A percentile compares a stretch with the other conserved stretches of the same genome.
Evolutionary conservation across 2,113 vertebrate genomes (phyloP).

Genomic region (Boulengeromyrus knoepffleri): DNA sequence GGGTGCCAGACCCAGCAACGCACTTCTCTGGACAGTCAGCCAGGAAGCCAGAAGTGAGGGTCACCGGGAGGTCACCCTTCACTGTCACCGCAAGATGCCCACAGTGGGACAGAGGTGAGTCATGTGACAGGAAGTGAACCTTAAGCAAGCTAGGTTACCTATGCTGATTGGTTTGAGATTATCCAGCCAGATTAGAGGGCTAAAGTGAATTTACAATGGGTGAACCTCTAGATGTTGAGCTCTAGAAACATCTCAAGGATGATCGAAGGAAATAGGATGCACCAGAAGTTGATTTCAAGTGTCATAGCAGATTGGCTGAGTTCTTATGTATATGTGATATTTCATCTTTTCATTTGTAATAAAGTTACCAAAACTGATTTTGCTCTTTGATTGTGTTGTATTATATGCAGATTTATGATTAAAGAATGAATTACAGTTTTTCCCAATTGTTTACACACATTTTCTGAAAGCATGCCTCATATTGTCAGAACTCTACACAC

Average conservation of each 20-base stretch:
- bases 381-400: neutral
- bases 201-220: neutral
- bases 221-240: neutral
- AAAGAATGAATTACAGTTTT: neutral
- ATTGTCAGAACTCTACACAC: too few relatives aligned
- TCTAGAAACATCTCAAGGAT: neutral
- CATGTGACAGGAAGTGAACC: neutral
- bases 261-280: neutral
- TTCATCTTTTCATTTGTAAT: neutral
- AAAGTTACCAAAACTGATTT: neutral
- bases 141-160: neutral
- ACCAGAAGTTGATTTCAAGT: neutral
- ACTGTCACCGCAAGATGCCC: constrained; percentile 71
- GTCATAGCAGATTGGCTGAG: neutral
- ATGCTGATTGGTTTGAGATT: neutral
- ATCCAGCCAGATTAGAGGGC: neutral
- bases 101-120: constrained; percentile 64
- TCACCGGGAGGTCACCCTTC: constrained; percentile 69
- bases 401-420: neutral
- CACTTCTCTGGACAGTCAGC: constrained; percentile 76
- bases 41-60: constrained; percentile 66
- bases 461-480: too few relatives aligned
- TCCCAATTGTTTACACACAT: too few relatives aligned
- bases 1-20: constrained; percentile 75
- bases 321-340: neutral